Evolutionary conservation across 2,113 vertebrate species (phyloP), one percentile per base, ranked within the genome.

Genomic region (Fulmarus glacialis): DNA sequence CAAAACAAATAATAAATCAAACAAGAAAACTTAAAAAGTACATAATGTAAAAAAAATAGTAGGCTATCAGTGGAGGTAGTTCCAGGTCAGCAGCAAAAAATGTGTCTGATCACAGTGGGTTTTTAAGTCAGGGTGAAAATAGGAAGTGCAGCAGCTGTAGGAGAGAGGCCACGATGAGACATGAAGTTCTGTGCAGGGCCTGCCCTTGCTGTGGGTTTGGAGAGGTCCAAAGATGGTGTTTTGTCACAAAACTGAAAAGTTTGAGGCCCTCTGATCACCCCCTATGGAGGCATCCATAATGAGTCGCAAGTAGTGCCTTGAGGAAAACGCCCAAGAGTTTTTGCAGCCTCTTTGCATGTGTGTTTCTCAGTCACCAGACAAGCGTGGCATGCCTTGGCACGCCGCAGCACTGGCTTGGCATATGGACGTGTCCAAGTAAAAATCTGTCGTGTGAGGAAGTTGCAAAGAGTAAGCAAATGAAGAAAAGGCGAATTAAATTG

Each of bases 321-420:
- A 58, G 55, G 30, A 73, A 56, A 83, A 56, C 36, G 30, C 20
- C 13, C 9, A 4, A 27, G 62, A 53, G 38, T 21, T 59, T 56
- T 53, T 43, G 62, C 63, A 60, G 21, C 32, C 17, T 72, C 36
- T 56, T 58, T n/a, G 27, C 63, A 50, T 2, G 0, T 40, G 22
- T 78, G 60, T 52, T 60, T 56, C 71, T 48, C 9, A 12, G 56
- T 63, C 38, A 40, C 21, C 56, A 58, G 55, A 22, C 29, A 45
- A 36, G 19, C 0, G 8, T n/a, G 52, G 21, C 1, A 1, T 42
- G 63, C 38, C 36, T 58, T 75, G 38, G 34, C 38, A n/a, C 2
- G 7, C 26, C 15, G 11, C 4, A 9, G 24, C 0, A 2, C 16
- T 45, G 58, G 14, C 58, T 36, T 42, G 53, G 20, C 2, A 0